These are phyloP conservation scores for Eremobia ochroleuca DNA, from an alignment of 2,888 invertebrate genomes.

Conservation along the genomic window DNA sequence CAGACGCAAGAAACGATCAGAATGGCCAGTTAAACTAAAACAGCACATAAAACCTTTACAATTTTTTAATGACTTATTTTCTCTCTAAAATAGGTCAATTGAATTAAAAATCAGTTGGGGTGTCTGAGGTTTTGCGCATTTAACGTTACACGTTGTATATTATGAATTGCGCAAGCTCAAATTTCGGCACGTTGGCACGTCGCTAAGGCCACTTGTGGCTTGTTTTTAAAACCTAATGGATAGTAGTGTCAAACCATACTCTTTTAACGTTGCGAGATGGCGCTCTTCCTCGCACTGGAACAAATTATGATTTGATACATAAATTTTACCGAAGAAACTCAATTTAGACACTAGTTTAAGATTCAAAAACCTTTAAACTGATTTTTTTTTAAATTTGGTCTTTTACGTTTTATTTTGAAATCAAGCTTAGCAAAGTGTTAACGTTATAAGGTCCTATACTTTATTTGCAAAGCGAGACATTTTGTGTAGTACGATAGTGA, in stretches of 20 bases:
- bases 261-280: too few species aligned
- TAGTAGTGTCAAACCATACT: too few species aligned
- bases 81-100: too few species aligned
- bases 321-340: neutral
- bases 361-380: neutral
- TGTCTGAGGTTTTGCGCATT: too few species aligned
- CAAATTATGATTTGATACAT: neutral
- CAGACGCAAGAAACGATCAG: too few species aligned
- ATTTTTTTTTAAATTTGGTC: neutral
- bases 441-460: neutral
- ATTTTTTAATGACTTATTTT: too few species aligned
- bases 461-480: too few species aligned
- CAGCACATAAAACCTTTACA: too few species aligned
- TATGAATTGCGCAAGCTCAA: neutral
- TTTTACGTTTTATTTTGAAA: neutral
- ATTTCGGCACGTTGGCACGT: slow-evolving; percentile 1
- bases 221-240: neutral
- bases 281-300: neutral
- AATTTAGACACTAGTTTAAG: neutral
- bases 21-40: too few species aligned
- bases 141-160: too few species aligned
- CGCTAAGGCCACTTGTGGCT: slow-evolving; percentile 1
- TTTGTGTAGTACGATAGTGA: neutral
- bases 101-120: too few species aligned
- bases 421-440: neutral